Base-by-base conservation (phyloP, 2,113 vertebrate species). In the Glareola pratincola region DNA sequence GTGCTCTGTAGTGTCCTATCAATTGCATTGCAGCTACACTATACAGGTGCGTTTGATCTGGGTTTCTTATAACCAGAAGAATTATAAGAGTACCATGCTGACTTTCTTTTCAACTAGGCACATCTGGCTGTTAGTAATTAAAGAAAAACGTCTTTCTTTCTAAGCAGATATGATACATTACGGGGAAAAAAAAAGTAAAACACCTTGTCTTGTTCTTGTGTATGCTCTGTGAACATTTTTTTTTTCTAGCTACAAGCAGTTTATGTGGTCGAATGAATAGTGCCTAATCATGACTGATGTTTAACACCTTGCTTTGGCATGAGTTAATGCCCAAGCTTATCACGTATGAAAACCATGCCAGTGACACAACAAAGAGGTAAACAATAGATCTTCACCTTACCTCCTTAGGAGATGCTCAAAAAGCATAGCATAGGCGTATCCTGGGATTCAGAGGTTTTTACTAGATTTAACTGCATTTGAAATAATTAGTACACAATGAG, bases 281-380 rank as follows among this genome's bases (percentile, higher is more conserved):
- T 54, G 21, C 4, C 41, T 51, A 63, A 56, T 68, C 15, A 36
- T 36, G 27, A 74, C 3, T 73, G 1, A 30, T 59, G 67, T 73
- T 88, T 85, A 83, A 48, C 16, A 71, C 16, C 14, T 79, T 59
- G 21, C 2, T 78, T 63, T 78, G 21, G 8, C 6, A 48, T 34
- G 37, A 60, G 17, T 54, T 80, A 92, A 62, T 50, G 37, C 4
- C 10, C 11, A 37, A 23, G 47, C 73, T 76, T 92, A 41, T 45
- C 17, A 22, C 0, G 0, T 39, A 77, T 32, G 43, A 73, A 45
- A 72, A 18, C 6, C 16, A 15, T 24, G 15, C 2, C 47, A 23
- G 14, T 72, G 43, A 63, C 39, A 80, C 53, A 56, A 21, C 13
- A 60, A 41, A 37, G 6, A 6, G 7, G 5, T 10, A 68, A 10